Percentiles rank a stretch among this genome's conserved stretches.
phyloP scores from a whole-genome alignment of 2,797 vertebrate genomes.

The Sternarchorhynchus goeldii region DNA sequence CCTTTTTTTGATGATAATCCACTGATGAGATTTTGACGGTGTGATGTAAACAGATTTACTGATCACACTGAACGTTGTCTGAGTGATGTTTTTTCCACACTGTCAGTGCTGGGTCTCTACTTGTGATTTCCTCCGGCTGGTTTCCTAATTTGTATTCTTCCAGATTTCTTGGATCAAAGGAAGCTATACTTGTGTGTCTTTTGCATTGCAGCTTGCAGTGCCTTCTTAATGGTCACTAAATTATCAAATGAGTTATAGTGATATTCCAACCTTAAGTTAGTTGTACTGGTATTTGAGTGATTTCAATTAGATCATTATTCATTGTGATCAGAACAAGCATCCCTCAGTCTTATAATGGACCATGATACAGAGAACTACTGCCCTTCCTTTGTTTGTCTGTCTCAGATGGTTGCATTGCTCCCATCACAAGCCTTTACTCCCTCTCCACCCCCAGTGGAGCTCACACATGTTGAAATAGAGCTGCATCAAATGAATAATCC shows the following conservation, averaged over 20 bases:
- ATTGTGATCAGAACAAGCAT: neutral
- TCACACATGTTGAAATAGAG: slow-evolving; percentile 15
- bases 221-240: neutral
- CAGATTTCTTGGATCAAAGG: slow-evolving; percentile 1
- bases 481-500: slow-evolving; percentile 35
- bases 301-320: neutral
- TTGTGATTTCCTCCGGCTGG: slow-evolving; percentile 41
- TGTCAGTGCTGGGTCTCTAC: slow-evolving; percentile 25
- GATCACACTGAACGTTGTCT: slow-evolving; percentile 36
- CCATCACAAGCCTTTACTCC: neutral
- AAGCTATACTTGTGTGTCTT: neutral
- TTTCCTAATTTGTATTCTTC: slow-evolving; percentile 1
- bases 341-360: neutral
- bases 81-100: slow-evolving; percentile 35
- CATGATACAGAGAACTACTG: neutral
- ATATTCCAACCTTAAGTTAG: neutral
- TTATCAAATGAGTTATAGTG: neutral
- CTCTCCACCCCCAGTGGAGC: neutral
- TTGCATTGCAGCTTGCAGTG: neutral
- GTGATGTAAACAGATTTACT: slow-evolving; percentile 27
- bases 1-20: slow-evolving; percentile 20
- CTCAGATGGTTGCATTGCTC: neutral
- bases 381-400: neutral
- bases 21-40: slow-evolving; percentile 26
- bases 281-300: neutral